A percentile compares a stretch with the other conserved stretches of the same genome.
Conservation (phyloP, 2,797 vertebrate species). For the Danio jaintianensis region DNA sequence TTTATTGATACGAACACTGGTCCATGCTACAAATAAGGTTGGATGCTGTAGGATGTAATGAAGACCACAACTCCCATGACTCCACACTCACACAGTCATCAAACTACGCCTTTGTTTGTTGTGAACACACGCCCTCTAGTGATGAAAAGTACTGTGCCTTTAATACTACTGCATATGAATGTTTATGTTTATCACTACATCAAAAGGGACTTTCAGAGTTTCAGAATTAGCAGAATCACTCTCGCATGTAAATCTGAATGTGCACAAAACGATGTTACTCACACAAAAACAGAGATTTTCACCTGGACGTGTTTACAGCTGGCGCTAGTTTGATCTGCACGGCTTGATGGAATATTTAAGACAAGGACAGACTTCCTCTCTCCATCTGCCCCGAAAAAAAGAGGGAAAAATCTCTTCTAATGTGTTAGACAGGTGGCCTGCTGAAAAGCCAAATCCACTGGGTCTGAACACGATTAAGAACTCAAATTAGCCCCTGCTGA, state of each 20-base stretch:
- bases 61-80: too few relatives aligned
- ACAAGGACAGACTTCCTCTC: conserved; percentile 87
- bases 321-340: conserved; percentile 29
- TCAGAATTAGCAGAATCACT: not conserved
- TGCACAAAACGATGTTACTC: conserved; percentile 2
- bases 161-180: too few relatives aligned
- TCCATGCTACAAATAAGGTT: too few relatives aligned
- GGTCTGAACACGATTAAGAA: conserved; percentile 91
- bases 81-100: too few relatives aligned
- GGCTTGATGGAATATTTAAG: conserved; percentile 55
- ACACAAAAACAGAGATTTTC: not conserved
- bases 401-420: conserved; percentile 75
- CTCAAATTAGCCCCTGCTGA: conserved; percentile 79
- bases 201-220: not conserved
- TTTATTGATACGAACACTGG: too few relatives aligned
- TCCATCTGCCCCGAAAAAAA: conserved; percentile 86
- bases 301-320: conserved; percentile 24
- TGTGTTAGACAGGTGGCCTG: conserved; percentile 88
- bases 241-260: not conserved
- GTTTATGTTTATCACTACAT: not conserved
- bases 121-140: too few relatives aligned
- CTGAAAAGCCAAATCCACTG: conserved; percentile 84
- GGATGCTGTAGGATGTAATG: too few relatives aligned
- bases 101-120: too few relatives aligned
- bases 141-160: too few relatives aligned